These are phyloP conservation scores for Callyntrura sp. DNA, from an alignment of 2,888 invertebrate genomes.

Conservation along the genomic window DNA sequence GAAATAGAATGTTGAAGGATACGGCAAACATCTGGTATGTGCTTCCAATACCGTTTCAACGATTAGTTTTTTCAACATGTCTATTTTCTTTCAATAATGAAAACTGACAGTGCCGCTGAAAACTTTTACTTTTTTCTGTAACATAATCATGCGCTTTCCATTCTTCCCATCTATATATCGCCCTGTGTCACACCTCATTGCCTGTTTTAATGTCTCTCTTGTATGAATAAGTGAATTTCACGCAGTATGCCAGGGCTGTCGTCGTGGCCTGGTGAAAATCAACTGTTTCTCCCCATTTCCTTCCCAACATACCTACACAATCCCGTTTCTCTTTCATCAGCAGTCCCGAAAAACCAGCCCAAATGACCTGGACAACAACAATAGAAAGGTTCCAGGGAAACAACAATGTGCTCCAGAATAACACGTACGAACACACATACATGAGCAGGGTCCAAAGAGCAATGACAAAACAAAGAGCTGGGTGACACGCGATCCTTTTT, in stretches of 20 bases:
- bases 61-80: background rate
- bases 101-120: background rate
- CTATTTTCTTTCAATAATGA: background rate
- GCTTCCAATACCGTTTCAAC: background rate
- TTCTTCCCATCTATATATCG: no score
- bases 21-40: background rate
- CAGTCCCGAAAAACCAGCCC: no score
- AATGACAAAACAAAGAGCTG: constrained; percentile 67
- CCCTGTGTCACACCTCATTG: no score
- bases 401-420: constrained; percentile 21
- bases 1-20: no score
- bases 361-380: background rate
- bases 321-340: no score
- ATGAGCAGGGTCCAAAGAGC: constrained; percentile 66
- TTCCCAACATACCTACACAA: no score
- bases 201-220: background rate
- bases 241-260: no score
- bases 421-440: background rate
- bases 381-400: background rate
- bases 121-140: no score
- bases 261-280: no score
- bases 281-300: no score
- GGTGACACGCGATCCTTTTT: constrained; percentile 80
- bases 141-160: no score
- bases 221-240: background rate